A percentile compares a stretch with the other conserved stretches of the same genome.
These are phyloP conservation scores for Drosophila ustulata DNA, from an alignment of 2,888 invertebrate species.

Conservation along the genomic window DNA sequence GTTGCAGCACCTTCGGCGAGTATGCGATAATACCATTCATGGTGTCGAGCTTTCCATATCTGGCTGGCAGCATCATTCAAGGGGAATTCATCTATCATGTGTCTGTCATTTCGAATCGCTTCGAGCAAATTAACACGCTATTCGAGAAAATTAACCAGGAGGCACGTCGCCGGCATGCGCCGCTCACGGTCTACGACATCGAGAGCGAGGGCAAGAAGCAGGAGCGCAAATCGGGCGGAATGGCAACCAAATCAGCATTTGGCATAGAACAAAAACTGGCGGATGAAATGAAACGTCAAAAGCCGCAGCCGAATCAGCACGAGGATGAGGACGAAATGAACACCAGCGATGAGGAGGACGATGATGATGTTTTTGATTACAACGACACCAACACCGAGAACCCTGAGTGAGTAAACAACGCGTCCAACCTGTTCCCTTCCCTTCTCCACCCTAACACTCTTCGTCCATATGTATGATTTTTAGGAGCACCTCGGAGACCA, in stretches of 20 bases:
- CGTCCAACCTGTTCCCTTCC: not conserved
- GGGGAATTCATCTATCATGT: constrained; percentile 83
- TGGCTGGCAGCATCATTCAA: constrained; percentile 81
- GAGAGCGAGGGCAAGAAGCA: constrained; percentile 75
- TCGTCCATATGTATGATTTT: not conserved
- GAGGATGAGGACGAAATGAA: constrained; percentile 54
- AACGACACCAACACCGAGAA: constrained; percentile 61
- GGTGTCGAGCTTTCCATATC: constrained; percentile 81
- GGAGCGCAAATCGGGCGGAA: constrained; percentile 43
- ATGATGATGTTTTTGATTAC: constrained; percentile 73
- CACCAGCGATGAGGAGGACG: constrained; percentile 67
- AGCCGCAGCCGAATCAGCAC: constrained; percentile 25
- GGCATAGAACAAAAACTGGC: constrained; percentile 54
- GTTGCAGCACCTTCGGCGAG: constrained; percentile 63
- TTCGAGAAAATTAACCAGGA: constrained; percentile 82
- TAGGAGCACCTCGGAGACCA: constrained; percentile 79
- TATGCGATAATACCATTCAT: constrained; percentile 75
- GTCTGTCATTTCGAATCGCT: constrained; percentile 82
- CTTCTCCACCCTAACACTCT: too few relatives aligned
- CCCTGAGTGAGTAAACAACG: constrained; percentile 48
- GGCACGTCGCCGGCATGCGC: constrained; percentile 75
- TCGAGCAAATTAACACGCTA: constrained; percentile 79
- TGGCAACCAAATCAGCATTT: constrained; percentile 42
- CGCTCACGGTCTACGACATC: constrained; percentile 81
- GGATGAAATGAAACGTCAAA: constrained; percentile 60